Conservation (phyloP, 2,797 vertebrate species). For the Erpetoichthys calabaricus region DNA sequence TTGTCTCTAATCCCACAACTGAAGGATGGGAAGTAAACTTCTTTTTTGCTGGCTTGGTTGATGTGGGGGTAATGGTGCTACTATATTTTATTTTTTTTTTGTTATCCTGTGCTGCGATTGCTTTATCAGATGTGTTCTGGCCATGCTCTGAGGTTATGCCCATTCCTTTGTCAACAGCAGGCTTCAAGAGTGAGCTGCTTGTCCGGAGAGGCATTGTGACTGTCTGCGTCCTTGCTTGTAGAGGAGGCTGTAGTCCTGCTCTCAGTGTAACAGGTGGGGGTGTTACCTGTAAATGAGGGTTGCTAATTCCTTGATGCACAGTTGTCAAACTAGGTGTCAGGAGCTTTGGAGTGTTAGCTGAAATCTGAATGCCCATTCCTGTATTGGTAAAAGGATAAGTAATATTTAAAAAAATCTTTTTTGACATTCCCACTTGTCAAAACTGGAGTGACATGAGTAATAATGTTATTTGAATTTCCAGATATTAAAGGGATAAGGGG, state of each 20-base stretch:
- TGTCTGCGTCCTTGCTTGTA: constrained; percentile 25
- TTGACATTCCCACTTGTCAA: constrained; percentile 22
- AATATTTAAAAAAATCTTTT: constrained; percentile 27
- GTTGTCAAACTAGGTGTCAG: constrained; percentile 2
- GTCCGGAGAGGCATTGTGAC: constrained; percentile 27
- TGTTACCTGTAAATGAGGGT: constrained; percentile 20
- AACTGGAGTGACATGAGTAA: constrained; percentile 23
- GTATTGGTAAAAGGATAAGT: constrained; percentile 20
- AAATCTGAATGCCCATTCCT: constrained; percentile 21
- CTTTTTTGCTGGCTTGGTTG: constrained; percentile 19
- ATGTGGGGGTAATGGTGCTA: constrained; percentile 21
- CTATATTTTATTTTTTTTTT: constrained; percentile 13
- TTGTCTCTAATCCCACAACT: background rate
- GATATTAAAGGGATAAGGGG: constrained; percentile 57
- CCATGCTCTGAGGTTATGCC: constrained; percentile 17
- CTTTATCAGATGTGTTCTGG: constrained; percentile 10
- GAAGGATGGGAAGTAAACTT: constrained; percentile 17
- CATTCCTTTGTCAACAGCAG: constrained; percentile 11
- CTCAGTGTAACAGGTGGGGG: constrained; percentile 10
- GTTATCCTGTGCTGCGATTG: constrained; percentile 12
- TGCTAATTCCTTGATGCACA: constrained; percentile 14
- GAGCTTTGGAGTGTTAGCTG: constrained; percentile 14
- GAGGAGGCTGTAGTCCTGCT: constrained; percentile 30
- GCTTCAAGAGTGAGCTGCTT: constrained; percentile 7
- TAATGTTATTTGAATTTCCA: constrained; percentile 41